These are phyloP conservation scores for Hemicentrotus pulcherrimus DNA, from an alignment of 35 echinoderm and acorn worm genomes.

Conservation along the genomic window DNA sequence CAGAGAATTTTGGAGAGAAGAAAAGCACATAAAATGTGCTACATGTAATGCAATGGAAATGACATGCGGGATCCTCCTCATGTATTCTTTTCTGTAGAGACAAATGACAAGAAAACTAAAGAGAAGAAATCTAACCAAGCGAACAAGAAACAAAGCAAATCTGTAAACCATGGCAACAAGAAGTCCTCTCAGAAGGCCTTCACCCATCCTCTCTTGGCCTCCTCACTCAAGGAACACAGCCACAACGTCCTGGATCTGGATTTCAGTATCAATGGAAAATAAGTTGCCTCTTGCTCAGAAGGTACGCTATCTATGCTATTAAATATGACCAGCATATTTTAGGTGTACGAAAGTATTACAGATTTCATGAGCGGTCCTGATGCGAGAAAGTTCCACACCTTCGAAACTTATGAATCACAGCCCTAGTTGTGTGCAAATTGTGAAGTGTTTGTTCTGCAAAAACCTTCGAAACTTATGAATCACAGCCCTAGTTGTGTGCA, in stretches of 20 bases:
- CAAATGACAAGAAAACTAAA: slow-evolving; percentile 60
- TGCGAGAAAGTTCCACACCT: too few species aligned
- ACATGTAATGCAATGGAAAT: too few species aligned
- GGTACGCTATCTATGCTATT: slow-evolving; percentile 56
- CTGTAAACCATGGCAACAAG: slow-evolving; percentile 13
- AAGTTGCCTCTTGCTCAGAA: slow-evolving; percentile 91
- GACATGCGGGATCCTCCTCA: neutral
- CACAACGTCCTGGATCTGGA: slow-evolving; percentile 81
- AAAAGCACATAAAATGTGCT: too few species aligned
- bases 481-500: too few species aligned
- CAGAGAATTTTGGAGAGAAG: too few species aligned
- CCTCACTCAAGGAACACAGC: slow-evolving; percentile 83
- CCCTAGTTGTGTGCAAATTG: too few species aligned
- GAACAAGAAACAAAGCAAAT: slow-evolving; percentile 61
- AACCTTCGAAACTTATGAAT: too few species aligned
- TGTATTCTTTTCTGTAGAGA: neutral
- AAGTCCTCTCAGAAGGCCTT: slow-evolving; percentile 58
- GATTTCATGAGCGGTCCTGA: too few species aligned
- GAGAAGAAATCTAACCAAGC: slow-evolving; percentile 62
- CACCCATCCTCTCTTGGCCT: slow-evolving; percentile 70
- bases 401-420: too few species aligned
- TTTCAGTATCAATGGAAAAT: slow-evolving; percentile 99
- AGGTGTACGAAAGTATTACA: too few species aligned
- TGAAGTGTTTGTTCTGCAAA: too few species aligned
- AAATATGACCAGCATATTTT: too few species aligned